Base-by-base conservation (phyloP, 1,140 invertebrate genomes). In the Lutraria rhynchaena region DNA sequence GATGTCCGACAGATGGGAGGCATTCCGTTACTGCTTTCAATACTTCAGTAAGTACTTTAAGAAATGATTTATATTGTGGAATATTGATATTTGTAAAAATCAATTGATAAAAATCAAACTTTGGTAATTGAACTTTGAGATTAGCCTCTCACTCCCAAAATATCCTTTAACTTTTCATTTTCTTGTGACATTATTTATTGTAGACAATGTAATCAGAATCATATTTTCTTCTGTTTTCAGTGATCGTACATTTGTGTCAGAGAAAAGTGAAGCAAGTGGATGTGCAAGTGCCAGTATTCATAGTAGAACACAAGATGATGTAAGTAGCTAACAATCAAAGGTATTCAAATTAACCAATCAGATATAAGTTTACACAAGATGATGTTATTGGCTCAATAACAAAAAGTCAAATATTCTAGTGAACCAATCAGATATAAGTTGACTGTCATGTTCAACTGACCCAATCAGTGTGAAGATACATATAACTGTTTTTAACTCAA, bases 1-100 rank as follows among this genome's bases (percentile, higher is more conserved):
- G 90, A 92, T 57, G 91, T 93, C 57, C 84, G 90, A 71, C 88
- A 89, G 61, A 87, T 90, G 41, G 92, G 92, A 9, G 93, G 91
- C 9, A 91, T 93, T 57, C 90, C 92, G 29, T 87, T 93, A 0
- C 83, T 93, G 1, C 82, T 93, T 11, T 88, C 91, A n/a, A 75
- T 92, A 7, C 67, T 93, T 63, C 87, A 91, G 91, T 92, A 84
- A 88, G 90, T 89, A 22, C 22, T 41, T 27, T 22, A 29, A 46
- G 24, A 44, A n/a, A 7, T 49, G 11, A 17, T 31, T 29, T 41
- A 15, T 35, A 24, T 13, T 65, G 9, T 13, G 24, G 33, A 24
- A 11, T 19, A 49, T 49, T 49, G 9, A 49, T 49, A 49, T 49
- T 49, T 49, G 9, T 11, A 19, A 49, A 49, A 19, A 15, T 46